These are phyloP conservation scores for Perdita meconis DNA, from an alignment of 2,888 invertebrate genomes.

Conservation along the genomic window DNA sequence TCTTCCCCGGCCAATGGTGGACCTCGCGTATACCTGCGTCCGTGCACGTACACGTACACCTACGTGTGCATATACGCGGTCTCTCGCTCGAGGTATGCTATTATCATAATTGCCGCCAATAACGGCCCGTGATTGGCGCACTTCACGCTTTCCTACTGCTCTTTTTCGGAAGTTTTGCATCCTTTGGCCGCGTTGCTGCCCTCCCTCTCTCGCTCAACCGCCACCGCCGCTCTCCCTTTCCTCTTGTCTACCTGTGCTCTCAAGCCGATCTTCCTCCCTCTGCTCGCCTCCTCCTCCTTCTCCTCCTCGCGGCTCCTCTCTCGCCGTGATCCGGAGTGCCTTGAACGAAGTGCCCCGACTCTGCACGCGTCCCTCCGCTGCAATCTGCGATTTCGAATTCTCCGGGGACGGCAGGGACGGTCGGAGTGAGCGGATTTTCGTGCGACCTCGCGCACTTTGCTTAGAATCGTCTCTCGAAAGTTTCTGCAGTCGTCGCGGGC, in stretches of 20 bases:
- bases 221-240: slow-evolving; percentile 6
- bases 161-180: slow-evolving; percentile 81
- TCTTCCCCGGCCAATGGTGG: slow-evolving; percentile 48
- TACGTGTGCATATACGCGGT: slow-evolving; percentile 50
- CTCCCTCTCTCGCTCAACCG: not conserved
- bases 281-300: not conserved
- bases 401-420: not conserved
- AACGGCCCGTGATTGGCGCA: slow-evolving; percentile 82
- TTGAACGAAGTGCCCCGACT: slow-evolving; percentile 29
- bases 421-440: slow-evolving; percentile 38
- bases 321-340: slow-evolving; percentile 17
- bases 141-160: slow-evolving; percentile 80
- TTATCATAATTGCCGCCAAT: slow-evolving; percentile 83
- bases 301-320: not conserved
- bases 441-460: too few species aligned
- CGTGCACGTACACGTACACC: slow-evolving; percentile 43
- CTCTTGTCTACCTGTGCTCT: slow-evolving; percentile 35
- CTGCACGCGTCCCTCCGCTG: slow-evolving; percentile 47
- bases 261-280: slow-evolving; percentile 10
- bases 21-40: slow-evolving; percentile 53
- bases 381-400: slow-evolving; percentile 51
- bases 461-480: too few species aligned
- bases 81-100: slow-evolving; percentile 78
- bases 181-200: slow-evolving; percentile 62
- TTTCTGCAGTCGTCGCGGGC: not conserved